A percentile compares a stretch with the other conserved stretches of the same genome.
phyloP scores from a whole-genome alignment of 2,797 vertebrate species.

The Zonotrichia albicollis region DNA sequence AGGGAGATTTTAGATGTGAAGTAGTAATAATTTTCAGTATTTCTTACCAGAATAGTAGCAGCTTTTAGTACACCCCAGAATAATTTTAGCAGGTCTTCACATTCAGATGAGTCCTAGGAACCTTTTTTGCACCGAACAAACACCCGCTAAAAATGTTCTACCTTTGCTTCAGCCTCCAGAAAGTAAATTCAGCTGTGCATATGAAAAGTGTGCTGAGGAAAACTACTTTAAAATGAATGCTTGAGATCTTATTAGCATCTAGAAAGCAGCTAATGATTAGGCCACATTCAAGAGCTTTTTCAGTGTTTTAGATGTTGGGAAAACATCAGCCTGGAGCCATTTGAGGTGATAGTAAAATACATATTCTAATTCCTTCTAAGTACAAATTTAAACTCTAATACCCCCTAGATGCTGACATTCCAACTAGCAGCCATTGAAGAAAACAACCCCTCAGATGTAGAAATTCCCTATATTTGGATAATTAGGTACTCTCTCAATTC shows the following conservation, averaged over 20 bases:
- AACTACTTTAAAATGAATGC: background rate
- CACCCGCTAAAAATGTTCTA: background rate
- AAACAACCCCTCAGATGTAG: background rate
- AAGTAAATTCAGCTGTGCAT: slow-evolving; percentile 3
- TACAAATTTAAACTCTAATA: background rate
- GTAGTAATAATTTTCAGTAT: background rate
- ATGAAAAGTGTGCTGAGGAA: background rate
- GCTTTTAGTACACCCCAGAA: background rate
- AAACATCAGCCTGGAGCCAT: background rate
- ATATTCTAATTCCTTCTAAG: background rate
- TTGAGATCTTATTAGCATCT: background rate
- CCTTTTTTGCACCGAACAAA: background rate
- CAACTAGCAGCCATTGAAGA: background rate
- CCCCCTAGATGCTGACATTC: background rate
- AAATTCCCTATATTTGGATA: background rate
- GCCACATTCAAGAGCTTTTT: background rate
- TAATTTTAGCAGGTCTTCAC: background rate
- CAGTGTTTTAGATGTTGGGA: background rate
- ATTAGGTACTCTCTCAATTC: background rate
- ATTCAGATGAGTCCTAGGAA: background rate
- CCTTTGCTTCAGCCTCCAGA: background rate
- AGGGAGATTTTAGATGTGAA: slow-evolving; percentile 23
- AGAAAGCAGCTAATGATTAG: background rate
- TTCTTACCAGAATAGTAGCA: background rate
- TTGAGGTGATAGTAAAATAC: background rate